Percentiles rank a stretch among this genome's conserved stretches.
phyloP scores from a whole-genome alignment of 2,888 invertebrate genomes.

The Tiphia femorata region DNA sequence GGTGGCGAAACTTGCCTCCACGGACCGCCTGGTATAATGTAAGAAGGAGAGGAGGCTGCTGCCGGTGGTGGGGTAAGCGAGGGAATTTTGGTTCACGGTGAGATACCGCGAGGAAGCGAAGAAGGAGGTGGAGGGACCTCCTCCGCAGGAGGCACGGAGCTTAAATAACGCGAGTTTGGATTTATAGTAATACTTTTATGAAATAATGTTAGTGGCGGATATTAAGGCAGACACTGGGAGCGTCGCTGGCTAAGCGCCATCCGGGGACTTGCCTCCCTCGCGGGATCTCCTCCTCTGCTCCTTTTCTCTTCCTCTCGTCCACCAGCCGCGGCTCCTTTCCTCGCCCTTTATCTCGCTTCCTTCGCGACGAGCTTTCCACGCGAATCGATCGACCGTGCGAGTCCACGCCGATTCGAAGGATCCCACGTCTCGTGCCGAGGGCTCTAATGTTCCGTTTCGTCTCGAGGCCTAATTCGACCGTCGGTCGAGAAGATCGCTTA shows the following conservation, averaged over 20 bases:
- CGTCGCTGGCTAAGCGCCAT: constrained; percentile 49
- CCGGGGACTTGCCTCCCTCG: constrained; percentile 29
- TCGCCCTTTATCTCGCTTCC: constrained; percentile 17
- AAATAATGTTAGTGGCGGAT: constrained; percentile 70
- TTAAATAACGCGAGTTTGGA: constrained; percentile 68
- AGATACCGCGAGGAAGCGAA: neutral
- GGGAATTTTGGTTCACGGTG: constrained; percentile 9
- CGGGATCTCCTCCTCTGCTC: neutral
- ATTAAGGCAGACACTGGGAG: constrained; percentile 67
- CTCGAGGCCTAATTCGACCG: neutral
- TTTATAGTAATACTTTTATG: constrained; percentile 70
- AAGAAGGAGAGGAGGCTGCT: constrained; percentile 30
- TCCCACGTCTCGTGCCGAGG: constrained; percentile 22
- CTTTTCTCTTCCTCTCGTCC: neutral
- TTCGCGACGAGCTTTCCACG: constrained; percentile 18
- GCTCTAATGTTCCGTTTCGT: neutral
- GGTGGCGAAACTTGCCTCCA: constrained; percentile 56
- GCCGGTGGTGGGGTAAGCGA: constrained; percentile 11
- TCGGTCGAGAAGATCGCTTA: neutral
- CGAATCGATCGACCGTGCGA: constrained; percentile 20
- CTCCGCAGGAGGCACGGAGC: constrained; percentile 50
- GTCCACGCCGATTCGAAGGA: neutral
- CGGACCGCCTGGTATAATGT: constrained; percentile 49
- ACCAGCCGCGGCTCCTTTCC: constrained; percentile 1
- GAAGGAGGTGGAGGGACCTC: constrained; percentile 12